Evolutionary conservation across 2,888 invertebrate species (phyloP).

Genomic region (Tinea trinotella): DNA sequence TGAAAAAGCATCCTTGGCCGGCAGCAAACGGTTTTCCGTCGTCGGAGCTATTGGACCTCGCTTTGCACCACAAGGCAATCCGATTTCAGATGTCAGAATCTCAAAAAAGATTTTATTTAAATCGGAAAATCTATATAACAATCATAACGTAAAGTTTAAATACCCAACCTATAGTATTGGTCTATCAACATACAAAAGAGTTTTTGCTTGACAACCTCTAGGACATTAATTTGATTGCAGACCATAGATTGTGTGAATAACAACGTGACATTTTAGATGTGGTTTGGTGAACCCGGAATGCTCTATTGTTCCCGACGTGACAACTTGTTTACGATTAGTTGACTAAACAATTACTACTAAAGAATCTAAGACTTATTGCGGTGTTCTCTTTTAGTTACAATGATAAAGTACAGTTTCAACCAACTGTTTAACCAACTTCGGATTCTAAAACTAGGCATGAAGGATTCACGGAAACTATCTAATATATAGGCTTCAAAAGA

Average conservation of each 20-base stretch:
- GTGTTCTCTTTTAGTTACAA: no score
- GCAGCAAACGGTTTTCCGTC: no score
- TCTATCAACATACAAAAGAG: slow-evolving; percentile 18
- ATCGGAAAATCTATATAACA: not conserved
- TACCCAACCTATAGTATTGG: slow-evolving; percentile 10
- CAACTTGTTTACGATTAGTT: slow-evolving; percentile 28
- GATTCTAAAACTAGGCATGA: no score
- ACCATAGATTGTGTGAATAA: slow-evolving; percentile 32
- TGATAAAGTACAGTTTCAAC: no score
- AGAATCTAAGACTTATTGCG: no score
- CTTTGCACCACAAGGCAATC: no score
- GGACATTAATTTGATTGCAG: slow-evolving; percentile 57
- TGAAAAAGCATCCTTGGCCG: no score
- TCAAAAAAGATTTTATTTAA: not conserved
- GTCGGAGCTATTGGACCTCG: no score
- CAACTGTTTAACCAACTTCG: no score
- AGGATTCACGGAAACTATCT: no score
- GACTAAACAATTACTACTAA: slow-evolving; percentile 25
- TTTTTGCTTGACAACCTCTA: slow-evolving; percentile 17
- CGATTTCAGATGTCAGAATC: no score
- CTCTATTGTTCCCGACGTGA: slow-evolving; percentile 24
- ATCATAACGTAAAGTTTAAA: slow-evolving; percentile 15
- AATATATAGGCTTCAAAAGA: no score
- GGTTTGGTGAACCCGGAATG: slow-evolving; percentile 58
- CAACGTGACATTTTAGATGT: slow-evolving; percentile 5